Percentiles rank a stretch among this genome's conserved stretches.
Evolutionary conservation across 92 coral and sea anemone species (phyloP).

Genomic region (Actinernus sp.): DNA sequence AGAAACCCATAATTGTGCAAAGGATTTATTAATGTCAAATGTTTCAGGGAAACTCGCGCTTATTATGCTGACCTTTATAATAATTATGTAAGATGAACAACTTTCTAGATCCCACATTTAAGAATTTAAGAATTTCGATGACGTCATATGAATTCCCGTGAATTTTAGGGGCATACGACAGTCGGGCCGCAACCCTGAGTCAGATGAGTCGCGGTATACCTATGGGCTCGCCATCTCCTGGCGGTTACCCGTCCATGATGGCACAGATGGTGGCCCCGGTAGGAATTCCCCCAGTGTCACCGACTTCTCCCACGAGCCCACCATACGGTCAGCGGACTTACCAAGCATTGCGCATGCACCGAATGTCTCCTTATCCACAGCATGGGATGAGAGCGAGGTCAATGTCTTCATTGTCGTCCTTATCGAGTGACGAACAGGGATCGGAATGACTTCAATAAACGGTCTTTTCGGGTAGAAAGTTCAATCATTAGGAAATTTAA

Average conservation of each 20-base stretch:
- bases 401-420: conserved; percentile 69
- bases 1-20: too few species aligned
- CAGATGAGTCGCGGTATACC: conserved; percentile 45
- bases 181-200: conserved; percentile 34
- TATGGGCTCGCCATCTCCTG: conserved; percentile 61
- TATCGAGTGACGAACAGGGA: conserved; percentile 77
- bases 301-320: conserved; percentile 95
- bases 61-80: too few species aligned
- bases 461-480: too few species aligned
- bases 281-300: conserved; percentile 80
- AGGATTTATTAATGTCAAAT: too few species aligned
- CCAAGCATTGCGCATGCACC: conserved; percentile 92
- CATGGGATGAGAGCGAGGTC: conserved; percentile 47
- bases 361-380: conserved; percentile 93
- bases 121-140: too few species aligned
- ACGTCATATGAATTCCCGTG: too few species aligned
- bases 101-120: too few species aligned
- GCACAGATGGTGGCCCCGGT: conserved; percentile 74
- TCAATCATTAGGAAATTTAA: too few species aligned
- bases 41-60: too few species aligned
- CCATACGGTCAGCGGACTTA: conserved; percentile 96
- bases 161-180: conserved; percentile 38
- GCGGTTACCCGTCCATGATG: conserved; percentile 84
- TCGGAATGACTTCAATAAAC: conserved; percentile 29
- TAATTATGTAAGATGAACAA: too few species aligned